Evolutionary conservation across 92 coral and sea anemone genomes (phyloP).

Genomic region (Desmophyllum pertusum): DNA sequence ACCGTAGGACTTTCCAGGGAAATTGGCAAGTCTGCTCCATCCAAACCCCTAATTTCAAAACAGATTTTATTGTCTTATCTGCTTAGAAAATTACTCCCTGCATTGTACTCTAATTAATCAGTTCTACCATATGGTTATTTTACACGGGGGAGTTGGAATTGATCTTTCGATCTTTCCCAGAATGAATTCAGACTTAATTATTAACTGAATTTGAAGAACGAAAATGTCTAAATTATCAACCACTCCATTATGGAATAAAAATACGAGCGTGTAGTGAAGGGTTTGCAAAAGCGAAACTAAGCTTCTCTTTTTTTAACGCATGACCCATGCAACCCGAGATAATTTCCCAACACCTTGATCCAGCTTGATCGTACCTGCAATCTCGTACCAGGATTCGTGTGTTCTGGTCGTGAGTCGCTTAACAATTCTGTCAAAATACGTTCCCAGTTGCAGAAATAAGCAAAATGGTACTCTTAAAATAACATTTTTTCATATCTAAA

Average conservation of each 20-base stretch:
- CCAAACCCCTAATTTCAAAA: too few species aligned
- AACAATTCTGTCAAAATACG: constrained; percentile 27
- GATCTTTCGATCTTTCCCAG: too few species aligned
- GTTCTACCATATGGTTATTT: too few species aligned
- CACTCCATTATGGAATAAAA: background rate
- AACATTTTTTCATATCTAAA: constrained; percentile 30
- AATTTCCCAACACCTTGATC: background rate
- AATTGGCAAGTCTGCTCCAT: too few species aligned
- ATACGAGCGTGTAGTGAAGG: background rate
- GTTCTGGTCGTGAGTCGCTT: constrained; percentile 22
- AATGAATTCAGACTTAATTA: too few species aligned
- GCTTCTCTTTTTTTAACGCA: background rate
- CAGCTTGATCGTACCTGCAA: constrained; percentile 16
- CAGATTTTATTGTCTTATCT: too few species aligned
- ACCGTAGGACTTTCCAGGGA: too few species aligned
- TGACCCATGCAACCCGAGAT: background rate
- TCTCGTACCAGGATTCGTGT: constrained; percentile 27
- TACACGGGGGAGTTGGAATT: too few species aligned
- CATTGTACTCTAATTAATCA: too few species aligned
- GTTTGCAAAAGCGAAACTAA: background rate
- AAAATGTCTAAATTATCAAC: too few species aligned
- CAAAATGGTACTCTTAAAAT: constrained; percentile 47
- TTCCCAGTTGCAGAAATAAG: constrained; percentile 22
- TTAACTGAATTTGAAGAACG: too few species aligned
- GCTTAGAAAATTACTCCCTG: too few species aligned